These are phyloP conservation scores for Rutpela maculata DNA, from an alignment of 2,888 invertebrate genomes.

Conservation along the genomic window DNA sequence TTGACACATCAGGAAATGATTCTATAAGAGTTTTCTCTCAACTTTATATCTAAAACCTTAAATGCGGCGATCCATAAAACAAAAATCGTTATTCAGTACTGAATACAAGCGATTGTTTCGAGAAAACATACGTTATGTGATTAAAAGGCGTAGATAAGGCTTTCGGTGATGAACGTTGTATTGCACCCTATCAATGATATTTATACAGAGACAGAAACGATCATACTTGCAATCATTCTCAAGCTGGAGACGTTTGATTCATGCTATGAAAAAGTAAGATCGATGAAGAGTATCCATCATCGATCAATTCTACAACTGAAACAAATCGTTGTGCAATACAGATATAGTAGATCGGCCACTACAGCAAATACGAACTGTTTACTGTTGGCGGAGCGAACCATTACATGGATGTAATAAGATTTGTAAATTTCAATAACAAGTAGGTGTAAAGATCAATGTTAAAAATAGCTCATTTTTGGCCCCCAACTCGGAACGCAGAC, in stretches of 20 bases:
- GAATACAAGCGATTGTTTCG: too few species aligned
- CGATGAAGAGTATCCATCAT: constrained; percentile 8
- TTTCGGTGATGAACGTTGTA: neutral
- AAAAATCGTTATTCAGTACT: too few species aligned
- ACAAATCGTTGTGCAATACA: constrained; percentile 24
- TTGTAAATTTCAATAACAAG: too few species aligned
- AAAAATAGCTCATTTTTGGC: too few species aligned
- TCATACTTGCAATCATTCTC: constrained; percentile 2
- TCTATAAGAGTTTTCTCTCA: too few species aligned
- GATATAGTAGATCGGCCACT: neutral
- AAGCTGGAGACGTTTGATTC: neutral
- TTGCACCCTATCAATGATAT: neutral
- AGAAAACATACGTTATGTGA: neutral
- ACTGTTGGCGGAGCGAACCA: neutral
- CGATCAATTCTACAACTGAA: constrained; percentile 24
- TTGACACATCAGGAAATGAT: too few species aligned
- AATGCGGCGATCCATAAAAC: too few species aligned
- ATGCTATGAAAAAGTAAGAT: neutral
- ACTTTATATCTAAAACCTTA: too few species aligned
- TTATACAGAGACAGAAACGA: neutral
- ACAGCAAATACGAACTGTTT: neutral
- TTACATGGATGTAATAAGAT: neutral
- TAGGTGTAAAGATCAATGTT: too few species aligned
- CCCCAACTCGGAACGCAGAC: too few species aligned
- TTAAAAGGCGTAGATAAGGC: neutral